Conservation (phyloP, 2,797 vertebrate genomes). For the Lophotriccus pileatus region DNA sequence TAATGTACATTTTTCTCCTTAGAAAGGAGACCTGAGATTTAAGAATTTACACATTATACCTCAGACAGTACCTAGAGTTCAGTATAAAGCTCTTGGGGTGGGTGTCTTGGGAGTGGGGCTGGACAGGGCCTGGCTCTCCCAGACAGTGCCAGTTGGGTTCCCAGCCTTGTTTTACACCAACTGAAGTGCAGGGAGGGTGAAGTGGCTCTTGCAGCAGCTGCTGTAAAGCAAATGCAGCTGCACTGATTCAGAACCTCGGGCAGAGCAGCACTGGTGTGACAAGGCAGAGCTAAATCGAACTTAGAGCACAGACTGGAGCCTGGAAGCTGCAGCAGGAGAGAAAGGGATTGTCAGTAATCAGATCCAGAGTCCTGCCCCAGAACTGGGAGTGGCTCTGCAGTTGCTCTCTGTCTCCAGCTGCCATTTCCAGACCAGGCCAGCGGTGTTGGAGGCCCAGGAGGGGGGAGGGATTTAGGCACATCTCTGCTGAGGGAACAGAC, state of each 20-base stretch:
- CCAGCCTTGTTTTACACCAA: background rate
- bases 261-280: background rate
- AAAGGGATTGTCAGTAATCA: rapidly evolving
- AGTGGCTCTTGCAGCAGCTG: background rate
- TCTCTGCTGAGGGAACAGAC: background rate
- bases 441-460: background rate
- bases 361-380: background rate
- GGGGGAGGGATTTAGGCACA: background rate
- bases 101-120: background rate
- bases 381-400: background rate
- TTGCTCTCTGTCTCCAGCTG: background rate
- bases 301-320: rapidly evolving
- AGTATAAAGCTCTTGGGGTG: background rate
- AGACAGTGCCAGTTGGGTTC: background rate
- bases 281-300: background rate
- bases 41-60: background rate
- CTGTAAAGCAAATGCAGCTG: background rate
- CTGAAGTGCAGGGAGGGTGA: rapidly evolving
- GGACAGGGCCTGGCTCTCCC: background rate
- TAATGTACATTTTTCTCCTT: background rate
- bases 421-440: background rate
- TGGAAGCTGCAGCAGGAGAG: background rate
- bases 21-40: background rate
- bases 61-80: background rate
- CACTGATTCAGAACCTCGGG: rapidly evolving